phyloP scores from a whole-genome alignment of 1,140 invertebrate genomes.

The Drosophila sproati region DNA sequence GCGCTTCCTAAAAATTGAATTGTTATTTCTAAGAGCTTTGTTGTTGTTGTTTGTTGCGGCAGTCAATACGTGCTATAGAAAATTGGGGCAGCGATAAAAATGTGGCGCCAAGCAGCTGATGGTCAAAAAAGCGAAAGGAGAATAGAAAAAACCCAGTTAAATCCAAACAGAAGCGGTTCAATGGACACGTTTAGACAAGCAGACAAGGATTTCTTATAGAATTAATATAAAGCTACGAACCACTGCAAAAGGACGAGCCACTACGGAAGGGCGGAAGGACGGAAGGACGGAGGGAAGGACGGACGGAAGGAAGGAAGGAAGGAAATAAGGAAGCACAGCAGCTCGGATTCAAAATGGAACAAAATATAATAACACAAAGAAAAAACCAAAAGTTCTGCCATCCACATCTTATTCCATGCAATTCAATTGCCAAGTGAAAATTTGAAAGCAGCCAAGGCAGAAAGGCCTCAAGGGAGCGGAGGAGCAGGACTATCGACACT shows the following conservation, averaged over 20 bases:
- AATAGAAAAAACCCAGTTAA: not conserved
- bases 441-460: constrained; percentile 15
- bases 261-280: not conserved
- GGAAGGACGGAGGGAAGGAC: constrained; percentile 1
- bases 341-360: constrained; percentile 15
- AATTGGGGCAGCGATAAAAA: constrained; percentile 43
- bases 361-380: not conserved
- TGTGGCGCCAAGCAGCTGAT: constrained; percentile 68
- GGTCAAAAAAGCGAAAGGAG: constrained; percentile 10
- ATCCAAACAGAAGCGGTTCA: constrained; percentile 55
- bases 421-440: constrained; percentile 74
- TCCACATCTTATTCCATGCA: constrained; percentile 35
- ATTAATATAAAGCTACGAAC: constrained; percentile 73
- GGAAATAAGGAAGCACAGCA: constrained; percentile 13
- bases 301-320: constrained; percentile 23
- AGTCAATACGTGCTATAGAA: constrained; percentile 24
- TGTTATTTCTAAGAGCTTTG: not conserved
- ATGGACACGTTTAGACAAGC: constrained; percentile 72
- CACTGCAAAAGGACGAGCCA: constrained; percentile 5
- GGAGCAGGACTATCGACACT: constrained; percentile 11
- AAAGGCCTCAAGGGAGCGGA: not conserved
- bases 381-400: constrained; percentile 17
- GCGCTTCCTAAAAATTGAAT: constrained; percentile 23
- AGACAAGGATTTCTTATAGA: constrained; percentile 72
- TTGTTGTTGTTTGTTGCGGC: not conserved